These are phyloP conservation scores for Phaedon cochleariae DNA, from an alignment of 2,888 invertebrate species.

Conservation along the genomic window DNA sequence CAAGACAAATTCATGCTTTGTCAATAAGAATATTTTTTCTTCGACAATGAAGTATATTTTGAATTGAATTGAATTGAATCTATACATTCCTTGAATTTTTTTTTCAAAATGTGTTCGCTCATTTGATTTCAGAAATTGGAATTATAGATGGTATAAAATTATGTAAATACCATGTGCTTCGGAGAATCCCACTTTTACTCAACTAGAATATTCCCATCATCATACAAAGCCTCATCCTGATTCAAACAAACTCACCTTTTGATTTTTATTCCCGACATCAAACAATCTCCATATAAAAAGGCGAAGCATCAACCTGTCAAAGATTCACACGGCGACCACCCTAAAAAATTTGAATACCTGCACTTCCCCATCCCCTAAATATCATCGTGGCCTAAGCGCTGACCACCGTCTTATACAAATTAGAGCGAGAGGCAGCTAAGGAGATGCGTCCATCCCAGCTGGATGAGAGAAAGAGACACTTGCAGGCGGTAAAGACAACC, in stretches of 20 bases:
- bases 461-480: slow-evolving; percentile 44
- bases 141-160: too few relatives aligned
- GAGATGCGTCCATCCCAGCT: slow-evolving; percentile 45
- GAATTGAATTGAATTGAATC: too few relatives aligned
- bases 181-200: background rate
- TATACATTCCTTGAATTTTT: too few relatives aligned
- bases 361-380: slow-evolving; percentile 51
- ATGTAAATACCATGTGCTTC: too few relatives aligned
- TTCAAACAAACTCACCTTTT: slow-evolving; percentile 44
- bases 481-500: slow-evolving; percentile 53
- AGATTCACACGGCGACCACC: slow-evolving; percentile 57
- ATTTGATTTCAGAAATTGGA: too few relatives aligned
- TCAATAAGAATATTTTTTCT: too few relatives aligned
- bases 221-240: slow-evolving; percentile 33
- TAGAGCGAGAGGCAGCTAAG: slow-evolving; percentile 42
- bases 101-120: too few relatives aligned
- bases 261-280: slow-evolving; percentile 45
- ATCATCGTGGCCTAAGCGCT: slow-evolving; percentile 21
- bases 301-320: slow-evolving; percentile 57
- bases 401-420: slow-evolving; percentile 39
- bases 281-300: slow-evolving; percentile 57
- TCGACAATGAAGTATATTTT: too few relatives aligned
- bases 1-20: too few relatives aligned
- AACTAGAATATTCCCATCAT: slow-evolving; percentile 42
- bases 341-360: slow-evolving; percentile 43